Evolutionary conservation across 2,888 invertebrate species (phyloP).

Genomic region (Apodemia mormo): DNA sequence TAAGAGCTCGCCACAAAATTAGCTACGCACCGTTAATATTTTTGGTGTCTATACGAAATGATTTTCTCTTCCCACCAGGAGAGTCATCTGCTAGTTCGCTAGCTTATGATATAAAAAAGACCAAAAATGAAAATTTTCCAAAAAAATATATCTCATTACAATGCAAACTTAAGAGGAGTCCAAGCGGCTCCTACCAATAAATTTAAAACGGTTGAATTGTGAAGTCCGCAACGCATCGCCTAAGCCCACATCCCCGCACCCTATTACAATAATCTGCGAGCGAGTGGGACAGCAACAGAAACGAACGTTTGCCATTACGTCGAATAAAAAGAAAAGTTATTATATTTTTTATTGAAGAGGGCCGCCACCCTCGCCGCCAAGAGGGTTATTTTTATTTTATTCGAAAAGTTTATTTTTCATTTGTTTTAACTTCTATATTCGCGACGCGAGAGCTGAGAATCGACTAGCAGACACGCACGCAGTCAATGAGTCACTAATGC

Average conservation of each 20-base stretch:
- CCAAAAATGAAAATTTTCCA: too few species aligned
- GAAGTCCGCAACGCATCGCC: conserved; percentile 32
- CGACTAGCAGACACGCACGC: conserved; percentile 63
- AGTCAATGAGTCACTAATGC: conserved; percentile 80
- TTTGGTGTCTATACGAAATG: too few species aligned
- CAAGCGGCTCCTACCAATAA: not conserved
- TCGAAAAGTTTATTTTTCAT: conserved; percentile 81
- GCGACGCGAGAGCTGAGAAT: conserved; percentile 71
- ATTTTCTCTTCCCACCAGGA: too few species aligned
- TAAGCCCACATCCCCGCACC: conserved; percentile 48
- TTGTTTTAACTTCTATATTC: conserved; percentile 79
- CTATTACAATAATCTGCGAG: conserved; percentile 71
- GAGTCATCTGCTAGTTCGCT: too few species aligned
- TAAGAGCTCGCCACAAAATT: too few species aligned
- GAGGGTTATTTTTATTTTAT: conserved; percentile 82
- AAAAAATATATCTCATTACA: too few species aligned
- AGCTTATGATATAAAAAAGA: too few species aligned
- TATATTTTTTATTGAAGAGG: conserved; percentile 81
- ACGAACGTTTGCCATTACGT: conserved; percentile 77
- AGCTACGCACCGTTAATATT: too few species aligned
- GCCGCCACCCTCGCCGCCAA: conserved; percentile 77
- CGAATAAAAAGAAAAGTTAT: conserved; percentile 82
- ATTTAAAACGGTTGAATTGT: conserved; percentile 15
- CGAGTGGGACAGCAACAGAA: conserved; percentile 70
- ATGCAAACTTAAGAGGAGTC: not conserved